Evolutionary conservation across 2,797 vertebrate genomes (phyloP).

Genomic region (Coreius guichenoti): DNA sequence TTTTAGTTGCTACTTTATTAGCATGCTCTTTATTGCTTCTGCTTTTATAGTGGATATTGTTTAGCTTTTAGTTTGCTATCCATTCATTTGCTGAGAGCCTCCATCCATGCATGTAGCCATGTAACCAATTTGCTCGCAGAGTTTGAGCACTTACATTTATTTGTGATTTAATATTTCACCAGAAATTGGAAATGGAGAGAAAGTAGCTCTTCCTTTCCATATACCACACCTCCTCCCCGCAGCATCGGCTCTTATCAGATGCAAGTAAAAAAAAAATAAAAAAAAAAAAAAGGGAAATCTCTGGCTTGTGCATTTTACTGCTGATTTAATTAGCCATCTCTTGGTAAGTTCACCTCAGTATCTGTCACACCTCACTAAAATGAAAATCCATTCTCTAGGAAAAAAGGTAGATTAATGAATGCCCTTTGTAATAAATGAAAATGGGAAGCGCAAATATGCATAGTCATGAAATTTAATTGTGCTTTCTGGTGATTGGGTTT

Average conservation of each 20-base stretch:
- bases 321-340: slow-evolving; percentile 88
- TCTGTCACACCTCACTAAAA: slow-evolving; percentile 85
- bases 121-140: slow-evolving; percentile 53
- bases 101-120: slow-evolving; percentile 32
- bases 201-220: slow-evolving; percentile 51
- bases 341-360: slow-evolving; percentile 83
- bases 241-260: slow-evolving; percentile 71
- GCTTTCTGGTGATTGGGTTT: slow-evolving; percentile 83
- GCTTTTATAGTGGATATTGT: slow-evolving; percentile 54
- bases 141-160: slow-evolving; percentile 57
- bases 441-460: slow-evolving; percentile 87
- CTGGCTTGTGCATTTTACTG: slow-evolving; percentile 76
- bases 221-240: slow-evolving; percentile 45
- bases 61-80: slow-evolving; percentile 49
- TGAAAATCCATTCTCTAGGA: slow-evolving; percentile 78
- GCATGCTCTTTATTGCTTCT: slow-evolving; percentile 39
- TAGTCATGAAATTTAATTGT: slow-evolving; percentile 91
- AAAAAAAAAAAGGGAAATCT: slow-evolving; percentile 51
- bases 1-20: slow-evolving; percentile 55
- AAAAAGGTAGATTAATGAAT: slow-evolving; percentile 82
- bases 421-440: slow-evolving; percentile 86
- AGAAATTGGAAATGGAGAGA: slow-evolving; percentile 63
- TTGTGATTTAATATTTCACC: slow-evolving; percentile 67
- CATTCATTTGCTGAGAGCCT: slow-evolving; percentile 40
- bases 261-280: slow-evolving; percentile 62